phyloP scores from a whole-genome alignment of 1,140 invertebrate genomes.

The Sitodiplosis mosellana region DNA sequence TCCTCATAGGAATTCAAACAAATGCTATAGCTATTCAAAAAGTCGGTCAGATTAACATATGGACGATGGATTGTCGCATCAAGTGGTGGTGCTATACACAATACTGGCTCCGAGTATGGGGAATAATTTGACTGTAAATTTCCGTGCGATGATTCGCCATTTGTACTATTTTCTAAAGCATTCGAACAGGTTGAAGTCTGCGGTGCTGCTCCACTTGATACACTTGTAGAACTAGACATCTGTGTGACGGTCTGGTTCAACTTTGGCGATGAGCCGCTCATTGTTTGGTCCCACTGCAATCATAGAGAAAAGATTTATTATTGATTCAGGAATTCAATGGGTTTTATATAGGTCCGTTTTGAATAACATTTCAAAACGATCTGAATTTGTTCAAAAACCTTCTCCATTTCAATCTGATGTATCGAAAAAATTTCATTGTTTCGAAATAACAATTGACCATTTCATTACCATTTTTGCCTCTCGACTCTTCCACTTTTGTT shows the following conservation, averaged over 20 bases:
- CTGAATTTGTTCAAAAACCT: too few relatives aligned
- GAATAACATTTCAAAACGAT: too few relatives aligned
- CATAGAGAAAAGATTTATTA: background rate
- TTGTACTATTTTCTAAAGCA: background rate
- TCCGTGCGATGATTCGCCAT: background rate
- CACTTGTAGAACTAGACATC: background rate
- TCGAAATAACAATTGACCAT: conserved; percentile 8
- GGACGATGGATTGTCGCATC: conserved; percentile 44
- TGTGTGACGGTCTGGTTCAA: background rate
- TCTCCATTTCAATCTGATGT: too few relatives aligned
- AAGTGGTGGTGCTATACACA: conserved; percentile 21
- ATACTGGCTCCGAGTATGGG: conserved; percentile 8
- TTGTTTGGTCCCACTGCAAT: conserved; percentile 1
- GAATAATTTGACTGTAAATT: background rate
- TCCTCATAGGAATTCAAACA: conserved; percentile 53
- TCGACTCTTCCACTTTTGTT: conserved; percentile 48
- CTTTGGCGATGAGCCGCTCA: background rate
- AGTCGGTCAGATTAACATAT: conserved; percentile 50
- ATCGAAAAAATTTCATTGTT: too few relatives aligned
- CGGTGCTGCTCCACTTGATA: background rate
- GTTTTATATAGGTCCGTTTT: too few relatives aligned
- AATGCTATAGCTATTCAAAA: conserved; percentile 51
- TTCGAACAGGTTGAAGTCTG: background rate
- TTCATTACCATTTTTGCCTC: conserved; percentile 26
- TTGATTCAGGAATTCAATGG: background rate